Base-by-base conservation (phyloP, 2,888 invertebrate genomes). In the Cremastobaeus sp. region DNA sequence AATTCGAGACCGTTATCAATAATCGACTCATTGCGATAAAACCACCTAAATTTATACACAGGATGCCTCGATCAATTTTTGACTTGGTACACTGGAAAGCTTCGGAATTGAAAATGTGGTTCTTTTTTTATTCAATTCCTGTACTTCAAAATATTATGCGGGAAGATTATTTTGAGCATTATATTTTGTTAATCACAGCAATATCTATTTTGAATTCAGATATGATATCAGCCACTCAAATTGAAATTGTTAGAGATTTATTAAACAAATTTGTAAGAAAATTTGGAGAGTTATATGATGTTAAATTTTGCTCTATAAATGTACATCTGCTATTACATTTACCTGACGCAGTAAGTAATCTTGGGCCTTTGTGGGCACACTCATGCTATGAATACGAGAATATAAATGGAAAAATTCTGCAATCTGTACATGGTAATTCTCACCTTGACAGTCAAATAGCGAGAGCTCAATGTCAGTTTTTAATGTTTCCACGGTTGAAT, bases 281-380 rank as follows among this genome's bases (percentile, higher is more conserved):
- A 25, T 76, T 76, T 52, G 48, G 69, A 65, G 15, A 2, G 1
- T 6, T 72, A 0, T 76, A 73, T 11, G 65, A 57, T 11, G 6
- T 50, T 5, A 28, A 25, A 11, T 55, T 47, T 57, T 65, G 50
- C 9, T 60, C 48, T 6, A 69, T 76, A 28, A 59, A 59, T 45
- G 12, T 59, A 6, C 57, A 43, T 34, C n/a, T 17, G 1, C 11
- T 59, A 8, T 32, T 59, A 8, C 76, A 76, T 47, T 45, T 71
- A 14, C 11, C 48, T 5, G 32, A 70, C n/a, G 55, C 48, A 21
- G 74, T 76, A 1, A 9, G 25, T 25, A 52, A 17, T 4, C 25
- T 65, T 6, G 76, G 76, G 1, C 74, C 71, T 0, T 55, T 74
- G 12, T 76, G 76, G 76, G 59, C 21, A 3, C 35, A 59, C 20